Evolutionary conservation across 2,113 vertebrate species (phyloP).

Genomic region (Pachycephala philippinensis): DNA sequence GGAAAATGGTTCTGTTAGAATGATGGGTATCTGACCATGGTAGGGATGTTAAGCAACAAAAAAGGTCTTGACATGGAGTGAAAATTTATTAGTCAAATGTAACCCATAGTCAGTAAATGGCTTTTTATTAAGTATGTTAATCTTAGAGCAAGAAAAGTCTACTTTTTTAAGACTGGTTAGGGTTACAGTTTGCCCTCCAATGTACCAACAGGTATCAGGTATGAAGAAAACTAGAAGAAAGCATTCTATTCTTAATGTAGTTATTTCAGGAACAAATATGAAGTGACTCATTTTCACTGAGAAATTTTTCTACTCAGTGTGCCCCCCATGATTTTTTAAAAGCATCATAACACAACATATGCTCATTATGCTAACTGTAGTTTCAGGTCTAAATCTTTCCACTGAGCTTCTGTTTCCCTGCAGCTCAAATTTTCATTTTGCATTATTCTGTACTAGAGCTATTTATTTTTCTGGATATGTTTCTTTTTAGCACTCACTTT

Average conservation of each 20-base stretch:
- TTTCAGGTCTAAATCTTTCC: neutral
- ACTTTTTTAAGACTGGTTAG: neutral
- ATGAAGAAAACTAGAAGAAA: neutral
- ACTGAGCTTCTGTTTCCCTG: neutral
- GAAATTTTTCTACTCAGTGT: neutral
- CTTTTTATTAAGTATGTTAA: neutral
- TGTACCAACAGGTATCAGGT: neutral
- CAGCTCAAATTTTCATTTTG: neutral
- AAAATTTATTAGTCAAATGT: slow-evolving; percentile 2
- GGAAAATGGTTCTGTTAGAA: neutral
- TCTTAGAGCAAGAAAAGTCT: neutral
- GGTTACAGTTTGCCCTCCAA: neutral
- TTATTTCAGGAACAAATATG: neutral
- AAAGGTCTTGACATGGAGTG: neutral
- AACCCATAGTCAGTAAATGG: neutral
- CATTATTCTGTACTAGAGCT: neutral
- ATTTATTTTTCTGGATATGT: neutral
- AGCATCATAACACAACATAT: neutral
- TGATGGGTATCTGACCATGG: neutral
- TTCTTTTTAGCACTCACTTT: neutral
- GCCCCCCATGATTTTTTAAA: neutral
- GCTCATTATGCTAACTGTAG: neutral
- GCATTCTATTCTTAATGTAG: neutral
- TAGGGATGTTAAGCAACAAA: neutral
- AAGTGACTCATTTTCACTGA: neutral